Evolutionary conservation across 2,113 vertebrate genomes (phyloP).

Genomic region (Actenoides hombroni): DNA sequence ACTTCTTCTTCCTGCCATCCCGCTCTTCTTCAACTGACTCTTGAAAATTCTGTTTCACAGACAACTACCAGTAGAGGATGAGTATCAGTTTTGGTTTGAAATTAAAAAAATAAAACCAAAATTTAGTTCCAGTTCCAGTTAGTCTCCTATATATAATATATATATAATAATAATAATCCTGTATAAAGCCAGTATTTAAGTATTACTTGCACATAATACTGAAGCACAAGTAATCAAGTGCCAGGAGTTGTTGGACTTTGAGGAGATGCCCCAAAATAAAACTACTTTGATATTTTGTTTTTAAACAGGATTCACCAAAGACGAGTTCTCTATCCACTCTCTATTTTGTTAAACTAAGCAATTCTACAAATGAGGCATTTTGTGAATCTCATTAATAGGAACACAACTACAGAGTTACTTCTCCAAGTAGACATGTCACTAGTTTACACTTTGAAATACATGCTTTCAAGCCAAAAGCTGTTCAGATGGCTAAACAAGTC

Average conservation of each 20-base stretch:
- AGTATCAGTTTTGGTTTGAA: background rate
- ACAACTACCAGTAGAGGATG: background rate
- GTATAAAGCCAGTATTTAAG: background rate
- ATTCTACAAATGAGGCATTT: background rate
- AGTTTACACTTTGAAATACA: background rate
- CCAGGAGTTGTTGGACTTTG: background rate
- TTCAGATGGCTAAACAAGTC: background rate
- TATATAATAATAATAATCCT: no score
- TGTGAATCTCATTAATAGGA: background rate
- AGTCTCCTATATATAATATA: background rate
- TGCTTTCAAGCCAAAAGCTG: background rate
- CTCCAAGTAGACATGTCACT: background rate
- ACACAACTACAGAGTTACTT: background rate
- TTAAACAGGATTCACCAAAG: background rate
- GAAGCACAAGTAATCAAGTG: background rate
- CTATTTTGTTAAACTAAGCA: background rate
- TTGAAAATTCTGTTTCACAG: slow-evolving; percentile 78
- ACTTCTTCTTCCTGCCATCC: slow-evolving; percentile 89
- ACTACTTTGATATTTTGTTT: background rate
- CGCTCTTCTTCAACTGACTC: slow-evolving; percentile 87
- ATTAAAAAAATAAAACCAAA: background rate
- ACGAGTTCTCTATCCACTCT: background rate
- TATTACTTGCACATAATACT: background rate
- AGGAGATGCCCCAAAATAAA: background rate
- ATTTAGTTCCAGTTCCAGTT: background rate